These are phyloP conservation scores for Chamaea fasciata DNA, from an alignment of 2,113 vertebrate genomes.

Conservation along the genomic window DNA sequence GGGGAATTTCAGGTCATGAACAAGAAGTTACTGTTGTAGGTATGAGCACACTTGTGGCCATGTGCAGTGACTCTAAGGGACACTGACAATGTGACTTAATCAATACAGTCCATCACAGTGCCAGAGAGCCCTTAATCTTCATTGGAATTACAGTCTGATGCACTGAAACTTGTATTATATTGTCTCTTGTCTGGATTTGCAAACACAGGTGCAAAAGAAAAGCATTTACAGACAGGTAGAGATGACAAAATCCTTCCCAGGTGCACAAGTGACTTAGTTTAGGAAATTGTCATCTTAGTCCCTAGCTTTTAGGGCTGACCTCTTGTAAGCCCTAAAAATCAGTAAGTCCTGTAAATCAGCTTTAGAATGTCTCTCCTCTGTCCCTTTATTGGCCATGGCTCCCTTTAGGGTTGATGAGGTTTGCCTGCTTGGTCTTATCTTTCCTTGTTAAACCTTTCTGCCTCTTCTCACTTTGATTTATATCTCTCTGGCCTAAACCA, in stretches of 20 bases:
- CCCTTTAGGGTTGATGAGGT: not conserved
- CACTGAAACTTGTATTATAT: not conserved
- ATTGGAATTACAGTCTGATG: not conserved
- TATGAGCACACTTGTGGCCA: not conserved
- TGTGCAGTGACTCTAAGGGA: not conserved
- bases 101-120: not conserved
- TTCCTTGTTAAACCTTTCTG: not conserved
- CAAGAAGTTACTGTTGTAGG: not conserved
- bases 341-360: too few relatives aligned
- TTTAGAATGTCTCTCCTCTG: not conserved
- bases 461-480: not conserved
- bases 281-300: not conserved
- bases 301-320: not conserved
- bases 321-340: too few relatives aligned
- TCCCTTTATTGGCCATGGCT: not conserved
- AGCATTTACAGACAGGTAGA: not conserved
- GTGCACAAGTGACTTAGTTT: not conserved
- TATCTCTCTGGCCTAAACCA: not conserved
- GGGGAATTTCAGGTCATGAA: not conserved
- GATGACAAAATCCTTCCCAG: not conserved
- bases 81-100: not conserved
- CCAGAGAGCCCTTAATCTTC: not conserved
- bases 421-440: not conserved
- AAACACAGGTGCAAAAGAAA: not conserved
- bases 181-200: not conserved